Conservation (phyloP, 2,888 invertebrate species). For the Lucinisca nassula region DNA sequence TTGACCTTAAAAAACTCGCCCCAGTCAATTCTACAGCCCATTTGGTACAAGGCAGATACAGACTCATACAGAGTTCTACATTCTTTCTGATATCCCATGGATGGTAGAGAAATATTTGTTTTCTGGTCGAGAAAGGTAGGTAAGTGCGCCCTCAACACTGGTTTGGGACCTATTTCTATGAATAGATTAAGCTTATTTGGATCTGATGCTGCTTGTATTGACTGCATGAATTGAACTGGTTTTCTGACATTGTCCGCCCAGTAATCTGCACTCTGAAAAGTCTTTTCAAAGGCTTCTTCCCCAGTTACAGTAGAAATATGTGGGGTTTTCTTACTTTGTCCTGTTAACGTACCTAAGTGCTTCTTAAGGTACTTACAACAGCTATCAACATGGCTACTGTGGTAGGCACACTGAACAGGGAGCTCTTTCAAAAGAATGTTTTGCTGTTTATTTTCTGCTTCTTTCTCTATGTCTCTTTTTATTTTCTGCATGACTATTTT, state of each 20-base stretch:
- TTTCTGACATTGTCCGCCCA: conserved; percentile 78
- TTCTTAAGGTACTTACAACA: conserved; percentile 60
- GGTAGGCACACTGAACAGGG: conserved; percentile 77
- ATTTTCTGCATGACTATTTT: conserved; percentile 42
- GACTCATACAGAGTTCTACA: neutral
- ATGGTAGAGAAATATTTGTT: conserved; percentile 18
- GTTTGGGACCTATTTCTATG: conserved; percentile 81
- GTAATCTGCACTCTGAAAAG: conserved; percentile 70
- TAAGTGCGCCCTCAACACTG: conserved; percentile 61
- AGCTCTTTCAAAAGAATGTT: conserved; percentile 59
- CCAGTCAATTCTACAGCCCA: conserved; percentile 40
- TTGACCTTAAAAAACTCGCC: conserved; percentile 37
- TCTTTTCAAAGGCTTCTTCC: conserved; percentile 23
- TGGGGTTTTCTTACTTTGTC: conserved; percentile 38
- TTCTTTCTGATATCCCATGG: conserved; percentile 49
- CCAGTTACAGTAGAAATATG: conserved; percentile 78
- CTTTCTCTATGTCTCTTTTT: conserved; percentile 27
- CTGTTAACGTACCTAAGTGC: conserved; percentile 48
- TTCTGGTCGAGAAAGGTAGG: conserved; percentile 23
- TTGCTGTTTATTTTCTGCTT: conserved; percentile 22
- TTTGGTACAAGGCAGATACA: conserved; percentile 1
- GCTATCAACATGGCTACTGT: conserved; percentile 73
- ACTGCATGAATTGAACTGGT: conserved; percentile 75
- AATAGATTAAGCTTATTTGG: conserved; percentile 64
- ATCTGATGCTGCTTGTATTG: conserved; percentile 51